A percentile compares a stretch with the other conserved stretches of the same genome.
These are phyloP conservation scores for Heterocephalus glaber DNA, from an alignment of 2,113 vertebrate species.

Conservation along the genomic window DNA sequence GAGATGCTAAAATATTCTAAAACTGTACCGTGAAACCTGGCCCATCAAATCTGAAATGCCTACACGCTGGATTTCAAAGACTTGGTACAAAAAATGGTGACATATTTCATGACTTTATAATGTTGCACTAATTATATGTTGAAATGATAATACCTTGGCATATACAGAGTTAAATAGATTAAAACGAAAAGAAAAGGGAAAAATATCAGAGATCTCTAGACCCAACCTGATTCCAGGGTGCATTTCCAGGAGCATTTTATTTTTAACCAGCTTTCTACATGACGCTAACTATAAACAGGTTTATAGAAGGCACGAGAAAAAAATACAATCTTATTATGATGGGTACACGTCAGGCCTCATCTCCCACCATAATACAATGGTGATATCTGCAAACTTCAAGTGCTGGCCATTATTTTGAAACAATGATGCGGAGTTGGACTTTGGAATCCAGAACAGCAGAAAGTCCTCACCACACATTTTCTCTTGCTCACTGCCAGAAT, in stretches of 20 bases:
- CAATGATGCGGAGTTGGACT: neutral
- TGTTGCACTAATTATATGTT: neutral
- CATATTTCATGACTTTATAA: neutral
- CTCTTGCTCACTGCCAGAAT: neutral
- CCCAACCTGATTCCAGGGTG: neutral
- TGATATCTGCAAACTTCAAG: neutral
- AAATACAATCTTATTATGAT: neutral
- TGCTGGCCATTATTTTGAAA: neutral
- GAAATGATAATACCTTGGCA: neutral
- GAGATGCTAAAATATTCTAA: neutral
- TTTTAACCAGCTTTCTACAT: neutral
- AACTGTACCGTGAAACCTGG: neutral
- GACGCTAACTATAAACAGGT: neutral
- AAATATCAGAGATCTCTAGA: neutral
- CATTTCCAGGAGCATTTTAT: neutral
- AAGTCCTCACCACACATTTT: neutral
- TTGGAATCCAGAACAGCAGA: slow-evolving; percentile 8
- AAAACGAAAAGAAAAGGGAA: neutral
- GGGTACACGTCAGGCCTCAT: neutral
- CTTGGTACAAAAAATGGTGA: neutral
- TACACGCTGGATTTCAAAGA: neutral
- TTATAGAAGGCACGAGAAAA: neutral
- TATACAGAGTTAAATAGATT: neutral
- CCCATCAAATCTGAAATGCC: neutral
- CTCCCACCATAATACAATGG: neutral